Evolutionary conservation across 1,140 invertebrate genomes (phyloP).

Genomic region (Drosophila baimaii): DNA sequence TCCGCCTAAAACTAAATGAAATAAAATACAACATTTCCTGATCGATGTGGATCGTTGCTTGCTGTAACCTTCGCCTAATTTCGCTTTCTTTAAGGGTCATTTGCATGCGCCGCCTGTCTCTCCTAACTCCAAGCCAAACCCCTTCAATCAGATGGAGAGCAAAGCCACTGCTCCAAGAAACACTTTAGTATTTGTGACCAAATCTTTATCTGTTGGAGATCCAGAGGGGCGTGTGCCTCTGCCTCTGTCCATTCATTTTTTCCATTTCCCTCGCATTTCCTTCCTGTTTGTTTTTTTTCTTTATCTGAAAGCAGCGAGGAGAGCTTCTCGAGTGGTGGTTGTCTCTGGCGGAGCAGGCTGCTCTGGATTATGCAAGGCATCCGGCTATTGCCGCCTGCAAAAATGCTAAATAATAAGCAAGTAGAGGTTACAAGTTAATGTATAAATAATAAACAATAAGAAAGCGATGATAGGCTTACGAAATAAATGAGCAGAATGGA

Average conservation of each 20-base stretch:
- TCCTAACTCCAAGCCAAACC: slow-evolving; percentile 4
- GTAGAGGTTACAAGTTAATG: no score
- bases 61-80: slow-evolving; percentile 13
- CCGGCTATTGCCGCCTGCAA: no score
- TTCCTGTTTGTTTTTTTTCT: neutral
- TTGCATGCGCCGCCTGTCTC: slow-evolving; percentile 1
- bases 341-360: neutral
- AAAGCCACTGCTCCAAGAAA: neutral
- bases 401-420: no score
- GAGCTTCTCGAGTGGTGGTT: neutral
- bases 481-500: no score
- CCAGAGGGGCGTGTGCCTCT: no score
- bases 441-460: no score
- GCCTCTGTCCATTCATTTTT: neutral
- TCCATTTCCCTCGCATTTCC: neutral
- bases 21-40: no score
- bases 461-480: no score
- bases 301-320: neutral
- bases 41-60: neutral
- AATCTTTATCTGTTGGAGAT: neutral
- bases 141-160: neutral
- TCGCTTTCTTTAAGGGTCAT: slow-evolving; percentile 10
- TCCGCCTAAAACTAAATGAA: neutral
- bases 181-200: neutral
- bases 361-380: neutral